phyloP scores from a whole-genome alignment of 2,888 invertebrate species.

The Caenorhabditis imperialis region DNA sequence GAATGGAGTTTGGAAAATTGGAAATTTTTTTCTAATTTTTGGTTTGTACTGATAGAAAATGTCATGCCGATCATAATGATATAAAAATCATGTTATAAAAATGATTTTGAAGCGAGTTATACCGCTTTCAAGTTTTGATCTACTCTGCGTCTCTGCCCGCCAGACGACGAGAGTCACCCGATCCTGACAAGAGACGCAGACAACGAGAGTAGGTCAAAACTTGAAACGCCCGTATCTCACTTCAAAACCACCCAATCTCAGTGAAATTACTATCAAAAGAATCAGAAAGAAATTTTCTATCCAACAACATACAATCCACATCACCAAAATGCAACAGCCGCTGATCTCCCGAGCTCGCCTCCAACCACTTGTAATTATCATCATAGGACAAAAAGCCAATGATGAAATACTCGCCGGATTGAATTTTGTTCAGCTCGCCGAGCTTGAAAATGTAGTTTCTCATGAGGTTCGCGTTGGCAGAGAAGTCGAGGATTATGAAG shows the following conservation, averaged over 20 bases:
- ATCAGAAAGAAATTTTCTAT: too few relatives aligned
- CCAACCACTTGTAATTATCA: conserved; percentile 52
- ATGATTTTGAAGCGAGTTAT: too few relatives aligned
- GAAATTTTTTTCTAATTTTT: conserved; percentile 1
- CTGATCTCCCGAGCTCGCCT: conserved; percentile 20
- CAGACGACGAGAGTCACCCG: too few relatives aligned
- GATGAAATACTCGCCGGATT: conserved; percentile 59
- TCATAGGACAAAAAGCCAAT: conserved; percentile 55
- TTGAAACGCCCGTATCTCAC: too few relatives aligned
- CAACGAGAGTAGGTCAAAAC: too few relatives aligned
- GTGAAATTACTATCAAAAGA: not conserved
- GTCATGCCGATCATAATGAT: too few relatives aligned
- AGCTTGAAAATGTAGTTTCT: conserved; percentile 44
- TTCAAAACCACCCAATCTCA: not conserved
- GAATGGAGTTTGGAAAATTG: conserved; percentile 1
- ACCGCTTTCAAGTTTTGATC: too few relatives aligned
- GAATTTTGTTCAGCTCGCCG: conserved; percentile 47
- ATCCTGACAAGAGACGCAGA: too few relatives aligned
- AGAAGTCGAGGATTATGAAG: conserved; percentile 53
- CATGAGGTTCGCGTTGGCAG: conserved; percentile 45
- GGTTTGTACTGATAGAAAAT: too few relatives aligned
- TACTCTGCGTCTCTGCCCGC: too few relatives aligned
- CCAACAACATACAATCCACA: conserved; percentile 14
- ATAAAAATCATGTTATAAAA: too few relatives aligned
- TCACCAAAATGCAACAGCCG: conserved; percentile 32